Evolutionary conservation across 2,888 invertebrate species (phyloP), one percentile per base, ranked within the genome.

Genomic region (Petrolisthes manimaculis): DNA sequence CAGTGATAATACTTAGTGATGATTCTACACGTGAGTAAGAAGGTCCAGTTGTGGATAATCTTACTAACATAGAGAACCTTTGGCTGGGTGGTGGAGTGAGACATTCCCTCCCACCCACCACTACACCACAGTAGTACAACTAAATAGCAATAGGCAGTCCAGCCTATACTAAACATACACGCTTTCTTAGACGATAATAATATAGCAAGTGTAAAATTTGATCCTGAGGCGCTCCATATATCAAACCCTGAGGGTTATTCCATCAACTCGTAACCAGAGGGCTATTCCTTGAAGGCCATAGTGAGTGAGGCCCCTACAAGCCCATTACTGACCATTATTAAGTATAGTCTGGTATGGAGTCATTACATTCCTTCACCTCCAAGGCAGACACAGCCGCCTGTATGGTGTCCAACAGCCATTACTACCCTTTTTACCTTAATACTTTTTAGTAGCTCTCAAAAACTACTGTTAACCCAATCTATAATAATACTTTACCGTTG

Each of bases 181-280:
- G 37, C 54, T 85, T 77, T 75, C 85, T 69, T 79, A 85, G 79
- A 85, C 77, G 79, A 79, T 79, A 51, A 85, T 69, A 53, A 79
- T 85, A 67, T 81, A 79, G 69, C 79, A 61, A 54, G 78, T 85
- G 85, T 75, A 56, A 78, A 79, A 24, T 85, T 79, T 79, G 85
- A 85, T 85, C 85, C 85, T 79, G 78, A 78, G 67, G 37, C 79
- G 85, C 56, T 85, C 84, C 69, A 21, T 54, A 18, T 21, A 18
- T 51, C 78, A 85, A 79, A 78, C 67, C 78, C 84, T 78, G 84
- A 84, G 84, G 84, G 77, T 53, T 21, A n/a, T 21, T 51, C 54
- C 54, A 54, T 54, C 9, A 51, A 14, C 53, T 5, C 6, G 21
- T 21, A 21, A 54, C 6, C 54, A 18, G 37, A 37, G 77, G 61